These are phyloP conservation scores for Piezodorus guildinii DNA, from an alignment of 1,140 invertebrate genomes.

Conservation along the genomic window DNA sequence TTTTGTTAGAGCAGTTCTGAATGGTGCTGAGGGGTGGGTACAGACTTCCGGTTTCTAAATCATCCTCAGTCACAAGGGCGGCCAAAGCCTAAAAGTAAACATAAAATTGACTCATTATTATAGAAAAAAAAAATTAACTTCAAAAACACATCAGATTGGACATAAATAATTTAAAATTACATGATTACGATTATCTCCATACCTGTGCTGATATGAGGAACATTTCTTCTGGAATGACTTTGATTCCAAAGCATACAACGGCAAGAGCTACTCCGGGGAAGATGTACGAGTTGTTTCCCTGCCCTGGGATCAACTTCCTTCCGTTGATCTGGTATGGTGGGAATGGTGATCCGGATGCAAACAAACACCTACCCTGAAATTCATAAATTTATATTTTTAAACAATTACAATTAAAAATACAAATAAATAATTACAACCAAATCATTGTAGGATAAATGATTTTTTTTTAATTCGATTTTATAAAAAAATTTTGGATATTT, in stretches of 20 bases:
- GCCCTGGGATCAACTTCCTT: conserved; percentile 69
- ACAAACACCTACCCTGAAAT: conserved; percentile 64
- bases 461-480: no score
- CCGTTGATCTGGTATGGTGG: conserved; percentile 65
- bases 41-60: conserved; percentile 77
- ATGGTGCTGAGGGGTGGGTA: conserved; percentile 90
- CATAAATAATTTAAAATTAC: neutral
- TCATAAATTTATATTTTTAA: neutral
- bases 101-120: neutral
- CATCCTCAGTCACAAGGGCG: conserved; percentile 65
- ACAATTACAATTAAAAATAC: neutral
- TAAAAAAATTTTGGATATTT: no score
- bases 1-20: conserved; percentile 73
- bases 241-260: conserved; percentile 67
- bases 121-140: no score
- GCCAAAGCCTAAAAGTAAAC: conserved; percentile 45
- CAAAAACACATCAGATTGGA: neutral
- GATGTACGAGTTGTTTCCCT: conserved; percentile 95
- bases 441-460: neutral
- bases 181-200: conserved; percentile 18
- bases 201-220: conserved; percentile 81
- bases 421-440: no score
- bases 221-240: conserved; percentile 73
- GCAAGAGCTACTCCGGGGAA: conserved; percentile 89
- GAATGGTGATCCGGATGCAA: conserved; percentile 90